Base-by-base conservation (phyloP, 2,113 vertebrate species). In the Tyto alba region DNA sequence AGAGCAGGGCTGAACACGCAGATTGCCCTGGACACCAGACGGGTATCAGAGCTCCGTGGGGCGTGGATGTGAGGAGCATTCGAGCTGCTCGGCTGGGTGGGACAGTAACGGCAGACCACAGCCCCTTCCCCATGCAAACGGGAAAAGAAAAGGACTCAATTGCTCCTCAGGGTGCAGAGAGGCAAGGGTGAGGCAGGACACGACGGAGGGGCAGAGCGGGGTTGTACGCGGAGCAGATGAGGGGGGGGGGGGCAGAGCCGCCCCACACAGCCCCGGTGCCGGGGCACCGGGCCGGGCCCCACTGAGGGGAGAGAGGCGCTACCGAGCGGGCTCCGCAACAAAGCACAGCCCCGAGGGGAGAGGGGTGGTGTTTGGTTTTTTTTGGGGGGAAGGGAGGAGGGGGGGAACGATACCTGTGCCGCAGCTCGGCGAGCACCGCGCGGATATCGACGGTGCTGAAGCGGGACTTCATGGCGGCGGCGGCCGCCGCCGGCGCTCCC, bases 371-470 rank as follows among this genome's bases (percentile, higher is more conserved):
- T n/a, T n/a, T n/a, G n/a, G n/a, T n/a, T n/a, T n/a, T n/a, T n/a
- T n/a, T n/a, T n/a, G n/a, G n/a, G n/a, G n/a, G n/a, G n/a, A n/a
- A n/a, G n/a, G n/a, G n/a, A n/a, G n/a, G n/a, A n/a, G n/a, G n/a
- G 13, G 11, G 72, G 36, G 20, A 34, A 41, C 66, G 36, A 48
- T 62, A 93, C 80, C 88, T 95, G 56, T 90, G 48, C 55, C 84
- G 81, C 12, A 99, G 98, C 93, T 99, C 99, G 45, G 99, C 98
- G 53, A 99, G 98, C 36, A 98, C 98, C 2, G 99, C 99, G 56
- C 99, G 98, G 88, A 99, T 98, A 10, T 99, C 99, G 81, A 99
- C 74, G 8, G 99, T 99, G 90, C 98, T 99, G 95, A 99, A 99
- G 32, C 99, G 98, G 12, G 97, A 98, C 97, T 99, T 99, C 99